These are phyloP conservation scores for Blennius ocellaris DNA, from an alignment of 2,113 vertebrate genomes.

Conservation along the genomic window DNA sequence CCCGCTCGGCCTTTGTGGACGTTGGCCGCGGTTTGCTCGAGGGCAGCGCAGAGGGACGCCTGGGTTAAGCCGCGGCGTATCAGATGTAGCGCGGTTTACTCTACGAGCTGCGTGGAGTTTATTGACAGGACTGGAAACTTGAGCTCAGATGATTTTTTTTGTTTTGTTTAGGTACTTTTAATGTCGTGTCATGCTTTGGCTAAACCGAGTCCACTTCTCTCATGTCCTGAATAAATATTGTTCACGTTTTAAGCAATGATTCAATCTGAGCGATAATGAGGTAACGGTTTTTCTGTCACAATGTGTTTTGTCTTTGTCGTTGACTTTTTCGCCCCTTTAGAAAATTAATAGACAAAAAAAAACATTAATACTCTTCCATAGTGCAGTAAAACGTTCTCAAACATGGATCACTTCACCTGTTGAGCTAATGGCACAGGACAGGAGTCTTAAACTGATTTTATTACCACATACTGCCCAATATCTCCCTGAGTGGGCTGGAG, in stretches of 20 bases:
- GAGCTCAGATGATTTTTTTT: constrained; percentile 32
- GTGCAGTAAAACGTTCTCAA: too few species aligned
- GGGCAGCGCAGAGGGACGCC: constrained; percentile 43
- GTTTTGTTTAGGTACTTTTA: constrained; percentile 46
- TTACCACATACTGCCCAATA: too few species aligned
- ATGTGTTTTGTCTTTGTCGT: too few species aligned
- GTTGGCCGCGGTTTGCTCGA: constrained; percentile 52
- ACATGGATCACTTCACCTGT: too few species aligned
- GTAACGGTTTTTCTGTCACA: too few species aligned
- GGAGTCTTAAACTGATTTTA: too few species aligned
- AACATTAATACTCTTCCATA: too few species aligned
- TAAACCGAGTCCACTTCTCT: constrained; percentile 5
- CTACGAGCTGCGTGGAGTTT: constrained; percentile 19
- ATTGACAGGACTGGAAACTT: constrained; percentile 36
- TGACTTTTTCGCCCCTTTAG: too few species aligned
- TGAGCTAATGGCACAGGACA: too few species aligned
- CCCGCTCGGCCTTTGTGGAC: constrained; percentile 59
- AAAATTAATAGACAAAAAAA: too few species aligned
- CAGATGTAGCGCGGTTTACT: constrained; percentile 42
- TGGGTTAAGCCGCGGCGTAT: constrained; percentile 52
- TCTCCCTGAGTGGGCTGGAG: too few species aligned
- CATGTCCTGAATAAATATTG: not conserved
- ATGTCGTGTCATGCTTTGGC: constrained; percentile 30
- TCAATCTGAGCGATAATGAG: too few species aligned
- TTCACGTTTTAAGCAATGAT: not conserved